Evolutionary conservation across 2,113 vertebrate species (phyloP).

Genomic region (Tyrannus savana): DNA sequence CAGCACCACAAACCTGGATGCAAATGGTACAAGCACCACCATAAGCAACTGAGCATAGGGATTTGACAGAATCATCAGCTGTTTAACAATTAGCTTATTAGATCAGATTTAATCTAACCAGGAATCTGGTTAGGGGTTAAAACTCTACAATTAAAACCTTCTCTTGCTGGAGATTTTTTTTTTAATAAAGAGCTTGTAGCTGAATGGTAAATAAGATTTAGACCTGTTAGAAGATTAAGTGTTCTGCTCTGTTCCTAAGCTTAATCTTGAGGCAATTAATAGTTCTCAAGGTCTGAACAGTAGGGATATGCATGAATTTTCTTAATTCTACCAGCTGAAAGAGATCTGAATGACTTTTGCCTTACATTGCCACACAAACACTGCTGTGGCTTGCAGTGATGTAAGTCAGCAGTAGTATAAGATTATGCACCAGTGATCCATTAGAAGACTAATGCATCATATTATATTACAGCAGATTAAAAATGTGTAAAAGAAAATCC

Average conservation of each 20-base stretch:
- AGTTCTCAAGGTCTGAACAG: constrained; percentile 9
- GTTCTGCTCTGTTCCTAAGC: constrained; percentile 49
- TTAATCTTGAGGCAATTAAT: constrained; percentile 49
- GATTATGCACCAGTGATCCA: neutral
- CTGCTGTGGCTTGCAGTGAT: neutral
- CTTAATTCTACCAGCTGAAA: constrained; percentile 25
- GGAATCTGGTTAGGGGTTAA: neutral
- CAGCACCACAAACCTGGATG: neutral
- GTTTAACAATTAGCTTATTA: neutral
- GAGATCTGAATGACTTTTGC: neutral
- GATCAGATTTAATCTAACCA: neutral
- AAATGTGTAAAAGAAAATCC: neutral
- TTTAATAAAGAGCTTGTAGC: constrained; percentile 10
- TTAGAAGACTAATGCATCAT: neutral
- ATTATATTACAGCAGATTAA: neutral
- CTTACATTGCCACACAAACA: neutral
- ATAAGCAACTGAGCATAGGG: neutral
- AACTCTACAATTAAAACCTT: neutral
- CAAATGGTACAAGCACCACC: neutral
- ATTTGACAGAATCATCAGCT: neutral
- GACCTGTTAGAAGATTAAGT: constrained; percentile 54
- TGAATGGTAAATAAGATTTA: constrained; percentile 49
- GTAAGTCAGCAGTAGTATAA: neutral
- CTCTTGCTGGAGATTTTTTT: neutral
- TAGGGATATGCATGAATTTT: constrained; percentile 16